Percentiles rank a stretch among this genome's conserved stretches.
Evolutionary conservation across 2,113 vertebrate species (phyloP).

Genomic region (Asarcornis scutulata): DNA sequence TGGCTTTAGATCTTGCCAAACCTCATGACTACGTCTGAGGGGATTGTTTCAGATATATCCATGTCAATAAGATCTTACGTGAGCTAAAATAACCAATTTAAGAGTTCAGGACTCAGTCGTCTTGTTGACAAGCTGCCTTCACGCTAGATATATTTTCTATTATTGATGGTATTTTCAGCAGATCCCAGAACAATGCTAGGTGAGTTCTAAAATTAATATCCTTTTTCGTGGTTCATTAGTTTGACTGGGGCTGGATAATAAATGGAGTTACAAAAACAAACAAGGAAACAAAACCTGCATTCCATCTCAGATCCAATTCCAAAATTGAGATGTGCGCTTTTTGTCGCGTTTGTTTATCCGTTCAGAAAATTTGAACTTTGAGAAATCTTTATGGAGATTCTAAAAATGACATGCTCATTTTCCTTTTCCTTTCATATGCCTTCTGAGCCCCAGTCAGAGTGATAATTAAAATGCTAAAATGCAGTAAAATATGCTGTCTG

Average conservation of each 20-base stretch:
- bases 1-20: conserved; percentile 58
- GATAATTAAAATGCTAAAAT: conserved; percentile 34
- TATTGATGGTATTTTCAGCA: conserved; percentile 38
- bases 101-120: conserved; percentile 61
- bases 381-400: neutral
- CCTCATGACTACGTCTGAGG: conserved; percentile 31
- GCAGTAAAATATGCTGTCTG: neutral
- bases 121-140: conserved; percentile 71
- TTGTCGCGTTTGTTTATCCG: neutral
- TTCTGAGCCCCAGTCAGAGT: neutral
- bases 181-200: conserved; percentile 22
- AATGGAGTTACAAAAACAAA: neutral
- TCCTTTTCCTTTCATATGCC: conserved; percentile 11
- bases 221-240: neutral
- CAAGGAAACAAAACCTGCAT: neutral
- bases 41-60: conserved; percentile 63
- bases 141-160: conserved; percentile 42
- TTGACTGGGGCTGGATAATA: neutral
- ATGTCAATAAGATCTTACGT: conserved; percentile 69
- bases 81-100: conserved; percentile 72
- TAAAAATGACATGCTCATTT: neutral
- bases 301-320: neutral
- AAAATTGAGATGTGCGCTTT: neutral
- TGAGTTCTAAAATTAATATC: conserved; percentile 45
- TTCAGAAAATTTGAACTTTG: neutral